A percentile compares a stretch with the other conserved stretches of the same genome.
Conservation (phyloP, 1,140 invertebrate species). For the Drosophila suzukii region DNA sequence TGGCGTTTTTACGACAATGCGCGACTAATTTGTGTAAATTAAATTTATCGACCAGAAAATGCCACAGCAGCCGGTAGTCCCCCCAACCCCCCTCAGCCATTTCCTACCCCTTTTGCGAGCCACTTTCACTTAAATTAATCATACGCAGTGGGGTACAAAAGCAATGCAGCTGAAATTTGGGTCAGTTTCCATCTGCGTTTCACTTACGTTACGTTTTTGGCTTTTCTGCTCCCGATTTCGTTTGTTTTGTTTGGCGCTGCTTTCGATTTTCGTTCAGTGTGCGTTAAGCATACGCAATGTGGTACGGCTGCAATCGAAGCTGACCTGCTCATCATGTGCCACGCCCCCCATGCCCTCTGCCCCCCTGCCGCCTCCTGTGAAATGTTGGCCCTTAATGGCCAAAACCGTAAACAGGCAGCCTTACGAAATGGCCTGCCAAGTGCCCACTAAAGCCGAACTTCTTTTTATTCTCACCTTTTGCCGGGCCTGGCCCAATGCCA, state of each 20-base stretch:
- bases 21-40: slow-evolving; percentile 83
- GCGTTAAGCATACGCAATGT: slow-evolving; percentile 77
- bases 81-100: neutral
- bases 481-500: slow-evolving; percentile 22
- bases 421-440: slow-evolving; percentile 51
- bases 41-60: slow-evolving; percentile 83
- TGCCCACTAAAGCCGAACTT: slow-evolving; percentile 49
- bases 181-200: slow-evolving; percentile 34
- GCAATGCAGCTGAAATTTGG: slow-evolving; percentile 58
- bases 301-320: slow-evolving; percentile 37
- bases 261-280: slow-evolving; percentile 60
- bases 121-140: slow-evolving; percentile 72
- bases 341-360: neutral
- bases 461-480: slow-evolving; percentile 36
- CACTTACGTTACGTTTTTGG: slow-evolving; percentile 22
- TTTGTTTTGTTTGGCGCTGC: slow-evolving; percentile 11
- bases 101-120: slow-evolving; percentile 4
- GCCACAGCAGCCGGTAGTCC: slow-evolving; percentile 57
- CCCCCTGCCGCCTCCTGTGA: neutral
- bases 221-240: neutral
- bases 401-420: slow-evolving; percentile 50
- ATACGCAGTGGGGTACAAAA: slow-evolving; percentile 56
- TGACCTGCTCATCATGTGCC: slow-evolving; percentile 37
- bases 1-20: slow-evolving; percentile 80
- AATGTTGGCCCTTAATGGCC: slow-evolving; percentile 41